Evolutionary conservation across 1,140 invertebrate species (phyloP).

Genomic region (Pseudoatta argentina): DNA sequence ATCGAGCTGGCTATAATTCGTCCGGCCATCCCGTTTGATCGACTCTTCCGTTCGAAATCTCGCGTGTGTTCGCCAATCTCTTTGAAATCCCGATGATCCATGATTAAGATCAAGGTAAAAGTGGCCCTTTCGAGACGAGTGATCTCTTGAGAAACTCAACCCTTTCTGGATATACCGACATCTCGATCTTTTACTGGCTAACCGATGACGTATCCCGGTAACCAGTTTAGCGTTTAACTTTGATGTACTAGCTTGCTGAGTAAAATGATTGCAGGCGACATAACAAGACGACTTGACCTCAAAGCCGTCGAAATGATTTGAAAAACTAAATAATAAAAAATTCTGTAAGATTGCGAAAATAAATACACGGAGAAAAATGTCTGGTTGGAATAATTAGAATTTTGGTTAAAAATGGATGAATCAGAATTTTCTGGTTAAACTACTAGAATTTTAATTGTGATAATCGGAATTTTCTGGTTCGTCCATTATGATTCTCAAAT

Average conservation of each 20-base stretch:
- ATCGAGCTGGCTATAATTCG: slow-evolving; percentile 58
- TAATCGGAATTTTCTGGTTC: no score
- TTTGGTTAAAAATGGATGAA: no score
- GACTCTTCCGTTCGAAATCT: slow-evolving; percentile 59
- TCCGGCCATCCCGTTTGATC: slow-evolving; percentile 50
- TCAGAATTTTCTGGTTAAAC: no score
- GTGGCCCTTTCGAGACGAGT: slow-evolving; percentile 29
- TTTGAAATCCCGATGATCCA: slow-evolving; percentile 43
- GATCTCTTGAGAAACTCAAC: slow-evolving; percentile 53
- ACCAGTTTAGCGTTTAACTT: slow-evolving; percentile 41
- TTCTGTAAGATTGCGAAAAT: not conserved
- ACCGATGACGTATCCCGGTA: slow-evolving; percentile 31
- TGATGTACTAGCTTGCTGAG: slow-evolving; percentile 10
- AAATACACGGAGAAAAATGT: not conserved
- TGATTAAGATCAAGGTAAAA: slow-evolving; percentile 65
- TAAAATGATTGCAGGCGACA: not conserved
- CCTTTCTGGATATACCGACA: slow-evolving; percentile 11
- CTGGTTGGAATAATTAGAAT: no score
- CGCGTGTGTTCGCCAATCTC: slow-evolving; percentile 10
- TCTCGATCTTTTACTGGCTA: slow-evolving; percentile 42
- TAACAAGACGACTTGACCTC: not conserved
- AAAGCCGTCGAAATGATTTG: not conserved
- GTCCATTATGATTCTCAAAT: no score
- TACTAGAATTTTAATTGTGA: no score
- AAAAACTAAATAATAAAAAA: slow-evolving; percentile 18